Conservation (phyloP, 2,888 invertebrate genomes). For the Drosophila phalerata region DNA sequence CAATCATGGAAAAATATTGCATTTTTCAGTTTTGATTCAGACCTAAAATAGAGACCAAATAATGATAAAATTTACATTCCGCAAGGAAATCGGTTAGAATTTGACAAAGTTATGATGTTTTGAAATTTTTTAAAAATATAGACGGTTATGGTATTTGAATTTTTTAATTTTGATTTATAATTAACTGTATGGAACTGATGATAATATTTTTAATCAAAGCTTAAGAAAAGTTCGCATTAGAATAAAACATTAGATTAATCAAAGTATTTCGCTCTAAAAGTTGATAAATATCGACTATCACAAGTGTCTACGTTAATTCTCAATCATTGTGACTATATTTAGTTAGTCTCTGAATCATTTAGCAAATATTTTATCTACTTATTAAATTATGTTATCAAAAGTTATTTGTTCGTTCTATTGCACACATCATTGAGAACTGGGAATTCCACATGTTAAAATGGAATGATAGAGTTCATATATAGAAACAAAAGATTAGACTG, state of each 20-base stretch:
- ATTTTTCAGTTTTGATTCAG: no score
- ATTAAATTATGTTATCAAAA: constrained; percentile 21
- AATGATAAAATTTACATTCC: no score
- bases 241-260: background rate
- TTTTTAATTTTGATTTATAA: no score
- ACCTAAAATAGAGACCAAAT: no score
- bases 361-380: constrained; percentile 22
- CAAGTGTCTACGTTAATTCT: background rate
- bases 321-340: background rate
- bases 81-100: no score
- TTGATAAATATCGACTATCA: background rate
- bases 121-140: no score
- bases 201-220: no score
- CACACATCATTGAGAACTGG: background rate
- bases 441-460: constrained; percentile 6
- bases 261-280: background rate
- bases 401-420: constrained; percentile 8
- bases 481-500: constrained; percentile 19
- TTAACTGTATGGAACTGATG: no score
- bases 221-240: background rate
- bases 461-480: background rate
- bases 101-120: no score
- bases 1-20: no score
- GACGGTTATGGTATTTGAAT: no score
- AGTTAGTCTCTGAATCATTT: constrained; percentile 16